Base-by-base conservation (phyloP, 2,888 invertebrate genomes). In the Drosophila leonis region DNA sequence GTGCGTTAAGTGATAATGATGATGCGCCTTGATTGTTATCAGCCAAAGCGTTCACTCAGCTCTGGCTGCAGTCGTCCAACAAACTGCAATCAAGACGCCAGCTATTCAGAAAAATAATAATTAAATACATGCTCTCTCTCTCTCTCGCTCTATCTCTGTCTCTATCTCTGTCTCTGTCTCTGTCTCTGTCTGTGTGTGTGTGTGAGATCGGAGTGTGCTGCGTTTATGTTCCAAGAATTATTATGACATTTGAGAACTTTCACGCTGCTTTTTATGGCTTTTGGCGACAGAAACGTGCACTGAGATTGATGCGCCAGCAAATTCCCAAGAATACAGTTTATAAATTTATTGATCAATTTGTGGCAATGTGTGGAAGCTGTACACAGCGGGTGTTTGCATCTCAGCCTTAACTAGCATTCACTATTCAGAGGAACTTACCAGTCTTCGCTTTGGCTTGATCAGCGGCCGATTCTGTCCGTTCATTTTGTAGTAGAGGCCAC, bases 401-500 rank as follows among this genome's bases (percentile, higher is more conserved):
- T 27, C 1, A 9, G 8, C 4, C 13, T 39, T 9, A 31, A 20
- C 55, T 31, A 56, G 20, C 15, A 31, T 41, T 41, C 20, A 42
- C 20, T 35, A 33, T 33, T 33, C 18, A 15, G 0, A 4, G 60
- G 65, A 94, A 97, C 98, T 98, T 95, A 99, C 99, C 97, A 99
- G 97, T 96, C 99, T 97, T 96, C 99, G 96, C 95, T 99, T 99
- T 92, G 99, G 99, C 95, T 99, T 99, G 94, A 99, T 98, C 92
- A 99, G 96, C 70, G 99, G 99, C 94, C 99, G 95, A 94, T 98
- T 99, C 94, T 98, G 98, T 91, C 99, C 99, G 94, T 99, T 99
- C 98, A 99, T 99, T 95, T 99, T 99, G 95, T 99, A 98, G 95
- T 99, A 99, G 89, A 99, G 96, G 90, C 99, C 99, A 94, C 99